Evolutionary conservation across 2,888 invertebrate species (phyloP).

Genomic region (Neoascia interrupta): DNA sequence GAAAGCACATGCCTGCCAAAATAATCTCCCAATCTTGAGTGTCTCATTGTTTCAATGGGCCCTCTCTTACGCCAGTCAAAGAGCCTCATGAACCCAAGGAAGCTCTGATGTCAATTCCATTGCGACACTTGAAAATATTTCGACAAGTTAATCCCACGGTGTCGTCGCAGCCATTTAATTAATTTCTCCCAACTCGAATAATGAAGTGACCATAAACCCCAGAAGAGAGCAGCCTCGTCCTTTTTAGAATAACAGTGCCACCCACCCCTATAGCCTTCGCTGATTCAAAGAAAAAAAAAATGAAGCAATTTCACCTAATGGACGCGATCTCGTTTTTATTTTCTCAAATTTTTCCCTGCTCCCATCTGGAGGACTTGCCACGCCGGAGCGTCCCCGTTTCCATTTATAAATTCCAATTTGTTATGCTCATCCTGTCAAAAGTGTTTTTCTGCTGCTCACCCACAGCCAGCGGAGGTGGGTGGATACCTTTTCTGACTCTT

Average conservation of each 20-base stretch:
- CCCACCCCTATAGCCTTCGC: too few species aligned
- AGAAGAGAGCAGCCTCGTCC: too few species aligned
- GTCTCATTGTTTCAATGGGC: not conserved
- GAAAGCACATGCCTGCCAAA: slow-evolving; percentile 3
- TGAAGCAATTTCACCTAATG: slow-evolving; percentile 40
- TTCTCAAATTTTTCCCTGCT: not conserved
- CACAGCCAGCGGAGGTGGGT: too few species aligned
- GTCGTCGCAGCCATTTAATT: slow-evolving; percentile 43
- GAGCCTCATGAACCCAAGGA: too few species aligned
- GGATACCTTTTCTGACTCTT: not conserved
- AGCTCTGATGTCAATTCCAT: slow-evolving; percentile 26
- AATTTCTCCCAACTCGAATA: slow-evolving; percentile 40
- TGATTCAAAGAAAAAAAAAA: not conserved
- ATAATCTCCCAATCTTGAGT: not conserved
- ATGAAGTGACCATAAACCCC: slow-evolving; percentile 51
- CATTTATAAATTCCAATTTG: slow-evolving; percentile 46
- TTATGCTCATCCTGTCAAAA: slow-evolving; percentile 57
- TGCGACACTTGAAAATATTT: slow-evolving; percentile 4
- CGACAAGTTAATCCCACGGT: slow-evolving; percentile 38
- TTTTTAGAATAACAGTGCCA: too few species aligned
- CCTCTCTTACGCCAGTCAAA: not conserved
- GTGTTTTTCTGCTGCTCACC: slow-evolving; percentile 28
- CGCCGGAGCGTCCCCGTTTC: not conserved
- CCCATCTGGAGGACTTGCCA: not conserved
- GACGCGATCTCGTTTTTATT: slow-evolving; percentile 8